These are phyloP conservation scores for Corythornis leucogaster DNA, from an alignment of 2,797 vertebrate genomes.

Conservation along the genomic window DNA sequence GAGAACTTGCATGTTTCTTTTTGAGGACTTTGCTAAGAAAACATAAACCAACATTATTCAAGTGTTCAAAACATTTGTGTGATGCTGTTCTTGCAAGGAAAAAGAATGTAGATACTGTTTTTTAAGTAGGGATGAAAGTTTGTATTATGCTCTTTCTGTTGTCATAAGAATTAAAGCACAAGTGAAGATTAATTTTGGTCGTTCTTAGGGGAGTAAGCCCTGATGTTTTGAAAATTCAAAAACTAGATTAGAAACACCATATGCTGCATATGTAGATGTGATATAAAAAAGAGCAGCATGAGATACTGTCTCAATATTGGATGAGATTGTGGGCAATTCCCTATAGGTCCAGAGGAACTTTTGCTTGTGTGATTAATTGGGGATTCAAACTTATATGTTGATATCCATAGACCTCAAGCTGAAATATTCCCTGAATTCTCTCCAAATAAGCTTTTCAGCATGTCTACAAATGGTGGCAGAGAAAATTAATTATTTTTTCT, in stretches of 20 bases:
- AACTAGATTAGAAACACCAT: not conserved
- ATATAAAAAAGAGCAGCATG: not conserved
- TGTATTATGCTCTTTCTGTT: not conserved
- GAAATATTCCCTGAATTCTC: not conserved
- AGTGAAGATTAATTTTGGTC: not conserved
- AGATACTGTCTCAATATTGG: not conserved
- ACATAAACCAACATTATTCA: fast-evolving
- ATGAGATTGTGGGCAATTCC: not conserved
- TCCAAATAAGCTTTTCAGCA: not conserved
- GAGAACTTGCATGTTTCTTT: not conserved
- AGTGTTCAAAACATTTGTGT: not conserved
- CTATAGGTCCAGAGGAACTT: not conserved
- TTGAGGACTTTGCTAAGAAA: not conserved
- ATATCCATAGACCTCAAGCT: not conserved
- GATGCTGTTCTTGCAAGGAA: not conserved
- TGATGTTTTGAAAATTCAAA: not conserved
- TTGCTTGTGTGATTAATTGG: not conserved
- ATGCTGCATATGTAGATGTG: not conserved
- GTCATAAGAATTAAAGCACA: not conserved
- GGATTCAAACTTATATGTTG: not conserved
- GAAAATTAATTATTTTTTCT: not conserved
- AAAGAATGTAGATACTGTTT: not conserved
- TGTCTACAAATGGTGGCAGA: not conserved
- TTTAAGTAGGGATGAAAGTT: not conserved
- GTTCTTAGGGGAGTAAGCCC: not conserved